Conservation (phyloP, 2,888 invertebrate genomes). For the Nesidiocoris tenuis region DNA sequence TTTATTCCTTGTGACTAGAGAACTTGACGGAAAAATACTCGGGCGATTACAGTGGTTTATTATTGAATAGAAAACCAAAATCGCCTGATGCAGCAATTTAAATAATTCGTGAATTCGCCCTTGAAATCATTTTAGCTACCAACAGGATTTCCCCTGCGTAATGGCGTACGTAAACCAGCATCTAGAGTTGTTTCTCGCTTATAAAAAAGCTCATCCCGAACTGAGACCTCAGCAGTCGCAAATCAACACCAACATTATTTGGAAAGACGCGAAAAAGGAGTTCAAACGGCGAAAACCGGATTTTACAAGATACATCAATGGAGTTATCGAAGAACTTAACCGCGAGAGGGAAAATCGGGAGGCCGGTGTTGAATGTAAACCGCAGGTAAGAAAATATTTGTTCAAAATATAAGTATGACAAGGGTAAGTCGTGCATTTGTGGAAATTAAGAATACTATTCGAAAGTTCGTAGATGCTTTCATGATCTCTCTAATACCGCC, state of each 20-base stretch:
- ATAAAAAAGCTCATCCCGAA: slow-evolving; percentile 28
- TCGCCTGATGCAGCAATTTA: too few species aligned
- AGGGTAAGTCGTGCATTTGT: too few species aligned
- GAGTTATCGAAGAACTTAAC: slow-evolving; percentile 9
- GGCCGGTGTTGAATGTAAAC: slow-evolving; percentile 18
- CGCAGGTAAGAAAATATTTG: not conserved
- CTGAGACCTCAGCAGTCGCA: slow-evolving; percentile 24
- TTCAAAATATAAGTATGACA: too few species aligned
- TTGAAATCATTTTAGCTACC: too few species aligned
- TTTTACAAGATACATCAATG: slow-evolving; percentile 11
- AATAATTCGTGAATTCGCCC: too few species aligned
- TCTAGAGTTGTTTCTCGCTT: slow-evolving; percentile 21
- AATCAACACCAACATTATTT: slow-evolving; percentile 29
- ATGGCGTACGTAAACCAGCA: slow-evolving; percentile 36
- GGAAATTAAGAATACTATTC: too few species aligned
- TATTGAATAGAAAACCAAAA: too few species aligned
- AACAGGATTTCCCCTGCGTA: slow-evolving; percentile 80
- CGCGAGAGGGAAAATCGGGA: slow-evolving; percentile 11
- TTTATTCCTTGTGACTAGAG: too few species aligned
- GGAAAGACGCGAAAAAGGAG: slow-evolving; percentile 32
- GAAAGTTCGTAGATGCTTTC: too few species aligned
- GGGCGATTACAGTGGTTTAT: too few species aligned
- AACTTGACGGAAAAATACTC: too few species aligned
- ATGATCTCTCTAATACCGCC: too few species aligned
- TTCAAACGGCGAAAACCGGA: slow-evolving; percentile 28